Conservation (phyloP, 1,140 invertebrate genomes). For the Leptinotarsa texana region DNA sequence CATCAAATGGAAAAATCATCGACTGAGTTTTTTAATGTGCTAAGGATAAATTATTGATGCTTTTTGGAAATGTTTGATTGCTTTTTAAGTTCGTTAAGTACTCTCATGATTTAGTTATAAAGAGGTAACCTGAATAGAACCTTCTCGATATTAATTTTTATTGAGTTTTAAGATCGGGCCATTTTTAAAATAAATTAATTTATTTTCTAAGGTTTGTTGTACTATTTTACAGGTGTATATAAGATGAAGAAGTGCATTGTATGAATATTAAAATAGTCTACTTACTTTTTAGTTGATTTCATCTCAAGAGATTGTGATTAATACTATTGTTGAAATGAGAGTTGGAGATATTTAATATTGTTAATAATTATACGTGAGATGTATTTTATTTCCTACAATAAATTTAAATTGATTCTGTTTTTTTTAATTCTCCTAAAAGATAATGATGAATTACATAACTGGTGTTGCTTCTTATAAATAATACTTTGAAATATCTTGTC, state of each 20-base stretch:
- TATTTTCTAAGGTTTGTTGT: not conserved
- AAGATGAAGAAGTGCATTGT: conserved; percentile 36
- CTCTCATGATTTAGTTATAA: not conserved
- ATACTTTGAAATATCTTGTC: too few species aligned
- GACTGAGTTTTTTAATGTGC: conserved; percentile 35
- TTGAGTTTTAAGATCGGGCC: not conserved
- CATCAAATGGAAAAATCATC: conserved; percentile 37
- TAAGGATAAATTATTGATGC: conserved; percentile 11
- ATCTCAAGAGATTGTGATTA: conserved; percentile 37
- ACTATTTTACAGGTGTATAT: conserved; percentile 1
- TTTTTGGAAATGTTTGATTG: conserved; percentile 1
- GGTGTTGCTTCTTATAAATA: too few species aligned
- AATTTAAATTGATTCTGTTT: conserved; percentile 27
- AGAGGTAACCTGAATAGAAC: too few species aligned
- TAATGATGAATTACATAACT: too few species aligned
- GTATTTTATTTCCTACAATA: conserved; percentile 46
- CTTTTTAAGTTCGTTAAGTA: not conserved
- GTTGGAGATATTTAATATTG: conserved; percentile 44
- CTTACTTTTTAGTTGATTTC: conserved; percentile 26
- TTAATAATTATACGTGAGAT: conserved; percentile 44
- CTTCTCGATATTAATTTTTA: not conserved
- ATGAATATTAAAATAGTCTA: conserved; percentile 14
- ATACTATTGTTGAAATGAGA: conserved; percentile 41
- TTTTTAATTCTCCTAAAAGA: not conserved
- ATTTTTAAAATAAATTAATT: not conserved